phyloP scores from a whole-genome alignment of 1,140 invertebrate genomes.

The Apis dorsata region DNA sequence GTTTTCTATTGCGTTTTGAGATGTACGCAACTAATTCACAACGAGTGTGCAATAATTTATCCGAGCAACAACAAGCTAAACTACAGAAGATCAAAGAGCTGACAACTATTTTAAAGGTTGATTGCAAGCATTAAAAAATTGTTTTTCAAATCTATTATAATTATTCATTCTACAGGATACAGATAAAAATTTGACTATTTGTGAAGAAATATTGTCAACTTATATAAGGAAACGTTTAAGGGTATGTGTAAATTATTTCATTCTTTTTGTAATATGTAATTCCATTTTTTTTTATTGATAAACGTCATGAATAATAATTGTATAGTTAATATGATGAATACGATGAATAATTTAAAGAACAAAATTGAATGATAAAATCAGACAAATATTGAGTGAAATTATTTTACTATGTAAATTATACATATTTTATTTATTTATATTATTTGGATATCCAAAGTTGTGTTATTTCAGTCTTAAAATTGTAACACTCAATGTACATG shows the following conservation, averaged over 20 bases:
- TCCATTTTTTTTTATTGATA: neutral
- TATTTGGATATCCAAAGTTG: neutral
- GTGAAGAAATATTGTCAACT: constrained; percentile 69
- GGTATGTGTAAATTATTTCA: constrained; percentile 61
- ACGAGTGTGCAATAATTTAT: constrained; percentile 24
- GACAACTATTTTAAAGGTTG: constrained; percentile 66
- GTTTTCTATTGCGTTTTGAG: constrained; percentile 18
- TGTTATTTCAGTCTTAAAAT: neutral
- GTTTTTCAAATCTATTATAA: neutral
- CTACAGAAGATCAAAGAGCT: constrained; percentile 65
- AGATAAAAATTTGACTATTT: constrained; percentile 70
- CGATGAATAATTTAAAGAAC: neutral
- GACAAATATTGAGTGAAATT: neutral
- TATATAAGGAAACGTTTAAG: constrained; percentile 67
- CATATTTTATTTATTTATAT: neutral
- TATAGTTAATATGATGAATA: neutral
- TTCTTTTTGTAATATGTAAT: neutral
- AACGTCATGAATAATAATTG: neutral
- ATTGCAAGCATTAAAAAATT: neutral
- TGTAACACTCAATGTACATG: neutral
- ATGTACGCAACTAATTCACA: constrained; percentile 43
- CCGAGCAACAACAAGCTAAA: constrained; percentile 47
- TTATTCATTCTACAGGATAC: constrained; percentile 65
- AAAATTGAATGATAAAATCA: neutral
- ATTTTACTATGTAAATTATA: neutral